Base-by-base conservation (phyloP, 1,140 invertebrate genomes). In the Zaprionus ghesquierei region DNA sequence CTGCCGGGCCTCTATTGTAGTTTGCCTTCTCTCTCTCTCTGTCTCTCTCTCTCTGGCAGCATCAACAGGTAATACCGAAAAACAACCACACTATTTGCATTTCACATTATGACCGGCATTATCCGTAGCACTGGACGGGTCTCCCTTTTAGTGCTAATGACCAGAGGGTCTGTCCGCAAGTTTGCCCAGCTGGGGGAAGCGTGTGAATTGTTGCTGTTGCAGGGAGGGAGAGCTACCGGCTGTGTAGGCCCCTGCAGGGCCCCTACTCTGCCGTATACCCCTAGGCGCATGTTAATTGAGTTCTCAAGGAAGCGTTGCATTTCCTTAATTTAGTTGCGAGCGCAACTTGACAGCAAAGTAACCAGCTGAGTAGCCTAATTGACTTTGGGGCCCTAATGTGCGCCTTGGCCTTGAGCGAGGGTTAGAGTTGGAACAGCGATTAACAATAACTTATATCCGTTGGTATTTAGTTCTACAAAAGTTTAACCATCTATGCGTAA, bases 31-130 rank as follows among this genome's bases (percentile, higher is more conserved):
- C 44, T 50, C 59, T 66, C 54, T 69, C 76, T 20, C 56, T 20
- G 51, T n/a, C n/a, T 5, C 18, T 69, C 44, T 53, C 51, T 65
- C 54, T 62, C 65, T 25, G 49, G 20, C 23, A 25, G 59, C 60
- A 79, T 29, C 79, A 87, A 82, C 82, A 89, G 82, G 84, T 77
- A 89, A 64, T 72, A 70, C 65, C 74, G 58, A 86, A 86, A 86
- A 62, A 66, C 75, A 77, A 72, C 49, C 58, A 35, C 65, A 64
- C 58, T 89, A 87, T 87, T 89, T 87, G 84, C 79, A 89, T 82
- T 82, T 79, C 72, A 62, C 82, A 79, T 86, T 82, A 81, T 72
- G 66, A 65, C 44, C 35, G 63, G 53, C 60, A 71, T 64, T 80
- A 60, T 49, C 25, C 38, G 50, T 20, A 54, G 41, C 18, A 60